Base-by-base conservation (phyloP, 1,140 invertebrate genomes). In the Penaeus chinensis region DNA sequence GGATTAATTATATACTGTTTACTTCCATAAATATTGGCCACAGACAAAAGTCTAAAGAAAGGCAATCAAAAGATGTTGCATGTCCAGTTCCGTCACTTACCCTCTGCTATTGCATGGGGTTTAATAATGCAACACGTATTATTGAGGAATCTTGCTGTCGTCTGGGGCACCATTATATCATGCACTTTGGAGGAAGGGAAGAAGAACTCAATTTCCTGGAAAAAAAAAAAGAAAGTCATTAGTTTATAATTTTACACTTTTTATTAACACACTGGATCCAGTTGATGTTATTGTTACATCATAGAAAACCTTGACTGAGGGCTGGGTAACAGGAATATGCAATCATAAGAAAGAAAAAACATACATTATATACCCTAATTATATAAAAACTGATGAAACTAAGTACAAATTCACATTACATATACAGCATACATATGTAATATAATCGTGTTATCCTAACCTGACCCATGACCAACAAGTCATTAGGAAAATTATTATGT, bases 41-140 rank as follows among this genome's bases (percentile, higher is more conserved):
- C 37, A 42, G 37, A 42, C 37, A 7, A 42, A 42, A 42, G 37
- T 42, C 37, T 42, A 42, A 1, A 42, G 37, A 42, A 66, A 66
- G 2, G 24, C 20, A 66, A 22, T 4, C 20, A 66, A 66, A 66
- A 66, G 3, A 66, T 22, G 65, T 66, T 0, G 63, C 62, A 27
- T 42, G 16, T 20, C 24, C 71, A 66, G 32, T 42, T 81, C 62
- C 63, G 47, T 37, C n/a, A 47, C 88, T 90, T 90, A 94, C 94
- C 95, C 91, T 95, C 95, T 89, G 95, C 93, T 7, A 99, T 93
- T 71, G 96, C 95, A 93, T 98, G 97, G n/a, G 98, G 97, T 92
- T 98, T 98, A 24, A 99, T 95, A 54, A 99, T 93, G 91, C 96
- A 97, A 89, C 96, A 95, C 8, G 97, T 93, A 42, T 92, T 96